phyloP scores from a whole-genome alignment of 2,113 vertebrate genomes.

The Pangasianodon gigas region DNA sequence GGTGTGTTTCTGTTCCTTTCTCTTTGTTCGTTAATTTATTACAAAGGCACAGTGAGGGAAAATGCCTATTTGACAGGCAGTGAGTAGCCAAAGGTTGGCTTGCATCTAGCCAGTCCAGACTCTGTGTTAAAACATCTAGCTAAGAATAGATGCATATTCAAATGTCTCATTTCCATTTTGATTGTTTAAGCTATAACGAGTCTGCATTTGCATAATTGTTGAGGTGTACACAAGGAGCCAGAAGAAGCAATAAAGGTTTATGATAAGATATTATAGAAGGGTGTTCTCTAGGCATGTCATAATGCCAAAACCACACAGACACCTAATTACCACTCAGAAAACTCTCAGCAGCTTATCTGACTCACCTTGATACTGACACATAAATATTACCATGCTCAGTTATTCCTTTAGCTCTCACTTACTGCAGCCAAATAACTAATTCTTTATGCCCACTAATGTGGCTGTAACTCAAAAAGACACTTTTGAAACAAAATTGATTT shows the following conservation, averaged over 20 bases:
- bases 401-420: not conserved
- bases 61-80: not conserved
- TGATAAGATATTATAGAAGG: not conserved
- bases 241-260: constrained; percentile 12
- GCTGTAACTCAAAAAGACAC: constrained; percentile 12
- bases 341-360: not conserved
- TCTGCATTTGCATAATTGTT: constrained; percentile 45
- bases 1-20: not conserved
- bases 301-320: not conserved
- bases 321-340: not conserved
- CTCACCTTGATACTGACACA: not conserved
- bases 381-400: not conserved
- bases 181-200: constrained; percentile 45
- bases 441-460: not conserved
- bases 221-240: constrained; percentile 8
- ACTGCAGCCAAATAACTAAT: not conserved
- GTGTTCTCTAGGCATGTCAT: not conserved
- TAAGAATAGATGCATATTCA: constrained; percentile 50
- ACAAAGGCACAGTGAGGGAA: not conserved
- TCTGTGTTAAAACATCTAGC: constrained; percentile 19
- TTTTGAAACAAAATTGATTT: not conserved
- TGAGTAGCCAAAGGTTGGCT: not conserved
- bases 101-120: constrained; percentile 19
- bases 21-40: not conserved
- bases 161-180: constrained; percentile 61